phyloP scores from a whole-genome alignment of 2,797 vertebrate genomes.

The Vultur gryphus region DNA sequence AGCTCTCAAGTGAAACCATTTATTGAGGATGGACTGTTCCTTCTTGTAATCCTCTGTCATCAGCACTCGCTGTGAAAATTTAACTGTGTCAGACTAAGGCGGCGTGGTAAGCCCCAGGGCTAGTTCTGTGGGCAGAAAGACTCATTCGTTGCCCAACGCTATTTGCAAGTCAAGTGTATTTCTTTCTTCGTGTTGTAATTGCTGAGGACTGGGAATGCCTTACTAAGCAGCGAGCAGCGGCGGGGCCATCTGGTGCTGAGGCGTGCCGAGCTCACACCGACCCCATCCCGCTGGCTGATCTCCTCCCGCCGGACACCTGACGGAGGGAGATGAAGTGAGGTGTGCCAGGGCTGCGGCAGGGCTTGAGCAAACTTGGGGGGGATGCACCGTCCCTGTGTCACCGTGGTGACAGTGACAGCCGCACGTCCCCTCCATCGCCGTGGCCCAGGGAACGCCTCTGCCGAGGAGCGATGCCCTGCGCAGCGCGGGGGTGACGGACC shows the following conservation, averaged over 20 bases:
- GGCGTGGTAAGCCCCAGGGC: slow-evolving; percentile 10
- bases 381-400: accelerated
- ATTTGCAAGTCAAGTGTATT: slow-evolving; percentile 22
- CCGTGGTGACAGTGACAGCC: accelerated
- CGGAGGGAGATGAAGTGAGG: accelerated
- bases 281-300: not conserved
- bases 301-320: accelerated
- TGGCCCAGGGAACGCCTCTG: not conserved
- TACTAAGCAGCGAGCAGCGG: not conserved
- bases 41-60: not conserved
- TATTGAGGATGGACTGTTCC: not conserved
- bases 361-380: not conserved
- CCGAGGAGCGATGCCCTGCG: accelerated
- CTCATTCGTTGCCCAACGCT: not conserved
- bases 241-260: not conserved
- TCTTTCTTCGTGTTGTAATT: not conserved
- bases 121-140: not conserved
- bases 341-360: not conserved
- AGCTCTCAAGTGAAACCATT: not conserved
- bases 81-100: not conserved
- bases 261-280: not conserved
- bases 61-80: not conserved
- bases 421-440: accelerated
- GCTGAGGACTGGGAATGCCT: not conserved
- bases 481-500: not conserved